Evolutionary conservation across 2,888 invertebrate species (phyloP).

Genomic region (Eristalinus sepulchralis): DNA sequence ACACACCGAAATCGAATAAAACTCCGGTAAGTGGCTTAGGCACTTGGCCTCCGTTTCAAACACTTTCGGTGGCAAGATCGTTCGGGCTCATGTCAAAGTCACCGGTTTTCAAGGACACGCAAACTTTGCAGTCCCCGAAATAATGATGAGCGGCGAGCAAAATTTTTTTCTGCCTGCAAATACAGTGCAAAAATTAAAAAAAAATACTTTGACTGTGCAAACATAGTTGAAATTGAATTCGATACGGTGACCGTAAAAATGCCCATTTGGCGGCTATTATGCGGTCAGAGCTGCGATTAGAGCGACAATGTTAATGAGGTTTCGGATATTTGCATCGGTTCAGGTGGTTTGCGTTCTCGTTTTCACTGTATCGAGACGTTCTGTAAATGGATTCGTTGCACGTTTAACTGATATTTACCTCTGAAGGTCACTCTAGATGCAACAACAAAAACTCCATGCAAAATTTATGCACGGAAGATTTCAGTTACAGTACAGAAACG

Average conservation of each 20-base stretch:
- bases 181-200: not conserved
- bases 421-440: not conserved
- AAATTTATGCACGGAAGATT: not conserved
- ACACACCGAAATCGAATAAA: slow-evolving; percentile 18
- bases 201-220: not conserved
- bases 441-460: not conserved
- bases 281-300: slow-evolving; percentile 42
- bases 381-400: not conserved
- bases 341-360: slow-evolving; percentile 21
- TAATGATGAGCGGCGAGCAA: not conserved
- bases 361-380: not conserved
- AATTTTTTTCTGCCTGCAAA: not conserved
- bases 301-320: slow-evolving; percentile 26
- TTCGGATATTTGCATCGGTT: slow-evolving; percentile 17
- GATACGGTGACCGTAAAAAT: slow-evolving; percentile 20
- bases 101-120: slow-evolving; percentile 8
- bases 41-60: slow-evolving; percentile 8
- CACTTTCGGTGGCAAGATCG: not conserved
- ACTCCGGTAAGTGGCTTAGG: slow-evolving; percentile 4
- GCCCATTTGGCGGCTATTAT: slow-evolving; percentile 29
- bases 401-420: not conserved
- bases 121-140: not conserved
- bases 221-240: slow-evolving; percentile 4
- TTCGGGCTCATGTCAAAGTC: not conserved
- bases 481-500: not conserved